Conservation (phyloP, 2,797 vertebrate species). For the Sebastes dallii region DNA sequence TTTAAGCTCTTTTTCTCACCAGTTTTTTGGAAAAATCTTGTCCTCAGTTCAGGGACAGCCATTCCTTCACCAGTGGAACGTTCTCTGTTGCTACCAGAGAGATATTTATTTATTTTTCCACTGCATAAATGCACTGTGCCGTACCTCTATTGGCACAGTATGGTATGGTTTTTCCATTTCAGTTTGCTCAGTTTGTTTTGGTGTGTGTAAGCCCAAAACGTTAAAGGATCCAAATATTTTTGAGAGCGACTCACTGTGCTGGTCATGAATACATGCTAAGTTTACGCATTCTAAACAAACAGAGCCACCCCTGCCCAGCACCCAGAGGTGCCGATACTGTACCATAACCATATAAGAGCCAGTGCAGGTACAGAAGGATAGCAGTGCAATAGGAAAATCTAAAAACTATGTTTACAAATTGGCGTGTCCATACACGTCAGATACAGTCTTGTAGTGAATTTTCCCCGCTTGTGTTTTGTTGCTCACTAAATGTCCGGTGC, state of each 20-base stretch:
- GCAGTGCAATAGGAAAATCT: slow-evolving; percentile 54
- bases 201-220: background rate
- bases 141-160: slow-evolving; percentile 26
- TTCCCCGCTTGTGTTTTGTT: slow-evolving; percentile 19
- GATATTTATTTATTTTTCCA: slow-evolving; percentile 65
- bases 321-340: background rate
- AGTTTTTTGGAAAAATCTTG: slow-evolving; percentile 61
- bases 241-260: background rate
- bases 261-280: slow-evolving; percentile 11
- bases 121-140: slow-evolving; percentile 34
- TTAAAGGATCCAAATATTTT: slow-evolving; percentile 30
- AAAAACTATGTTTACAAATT: slow-evolving; percentile 62
- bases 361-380: slow-evolving; percentile 50
- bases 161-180: slow-evolving; percentile 31
- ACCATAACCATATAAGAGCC: slow-evolving; percentile 24
- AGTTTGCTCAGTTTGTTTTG: slow-evolving; percentile 5
- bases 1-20: slow-evolving; percentile 70
- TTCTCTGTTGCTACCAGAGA: slow-evolving; percentile 53
- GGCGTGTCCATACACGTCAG: slow-evolving; percentile 23
- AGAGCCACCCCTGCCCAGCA: background rate
- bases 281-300: slow-evolving; percentile 7
- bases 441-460: slow-evolving; percentile 34
- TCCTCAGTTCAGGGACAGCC: slow-evolving; percentile 63
- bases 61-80: slow-evolving; percentile 62
- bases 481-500: slow-evolving; percentile 46